A percentile compares a stretch with the other conserved stretches of the same genome.
These are phyloP conservation scores for Phyllotreta striolata DNA, from an alignment of 2,888 invertebrate genomes.

Conservation along the genomic window DNA sequence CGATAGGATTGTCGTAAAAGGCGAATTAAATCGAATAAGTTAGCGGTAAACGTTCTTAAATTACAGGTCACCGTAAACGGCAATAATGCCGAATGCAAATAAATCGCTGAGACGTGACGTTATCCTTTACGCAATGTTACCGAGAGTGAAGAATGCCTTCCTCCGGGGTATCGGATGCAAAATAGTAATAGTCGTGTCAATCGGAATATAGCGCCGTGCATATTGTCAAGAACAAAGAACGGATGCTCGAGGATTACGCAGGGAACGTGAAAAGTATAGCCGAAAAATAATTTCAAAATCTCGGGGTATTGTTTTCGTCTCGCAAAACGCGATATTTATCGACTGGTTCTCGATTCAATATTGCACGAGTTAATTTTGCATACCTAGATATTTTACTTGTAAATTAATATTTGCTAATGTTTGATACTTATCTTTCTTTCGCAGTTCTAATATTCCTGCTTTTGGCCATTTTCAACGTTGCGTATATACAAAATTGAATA, in stretches of 20 bases:
- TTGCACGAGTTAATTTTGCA: not conserved
- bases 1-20: slow-evolving; percentile 9
- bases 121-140: slow-evolving; percentile 31
- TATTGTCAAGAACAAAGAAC: slow-evolving; percentile 30
- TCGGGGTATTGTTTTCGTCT: not conserved
- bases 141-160: slow-evolving; percentile 31
- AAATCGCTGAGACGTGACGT: slow-evolving; percentile 37
- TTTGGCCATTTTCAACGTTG: too few relatives aligned
- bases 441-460: too few relatives aligned
- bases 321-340: slow-evolving; percentile 5
- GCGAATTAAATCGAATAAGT: slow-evolving; percentile 18
- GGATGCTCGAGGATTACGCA: slow-evolving; percentile 16
- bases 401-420: too few relatives aligned
- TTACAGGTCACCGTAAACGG: slow-evolving; percentile 34
- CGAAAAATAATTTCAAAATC: not conserved
- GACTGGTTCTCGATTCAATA: slow-evolving; percentile 1
- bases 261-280: slow-evolving; percentile 17
- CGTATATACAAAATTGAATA: too few relatives aligned
- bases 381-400: not conserved
- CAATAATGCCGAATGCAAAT: slow-evolving; percentile 31
- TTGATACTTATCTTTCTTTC: too few relatives aligned
- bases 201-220: slow-evolving; percentile 18
- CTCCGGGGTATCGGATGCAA: slow-evolving; percentile 30
- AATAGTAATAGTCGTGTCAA: slow-evolving; percentile 23
- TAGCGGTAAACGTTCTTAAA: slow-evolving; percentile 27